phyloP scores from a whole-genome alignment of 2,113 vertebrate species.

The Setophaga kirtlandii region DNA sequence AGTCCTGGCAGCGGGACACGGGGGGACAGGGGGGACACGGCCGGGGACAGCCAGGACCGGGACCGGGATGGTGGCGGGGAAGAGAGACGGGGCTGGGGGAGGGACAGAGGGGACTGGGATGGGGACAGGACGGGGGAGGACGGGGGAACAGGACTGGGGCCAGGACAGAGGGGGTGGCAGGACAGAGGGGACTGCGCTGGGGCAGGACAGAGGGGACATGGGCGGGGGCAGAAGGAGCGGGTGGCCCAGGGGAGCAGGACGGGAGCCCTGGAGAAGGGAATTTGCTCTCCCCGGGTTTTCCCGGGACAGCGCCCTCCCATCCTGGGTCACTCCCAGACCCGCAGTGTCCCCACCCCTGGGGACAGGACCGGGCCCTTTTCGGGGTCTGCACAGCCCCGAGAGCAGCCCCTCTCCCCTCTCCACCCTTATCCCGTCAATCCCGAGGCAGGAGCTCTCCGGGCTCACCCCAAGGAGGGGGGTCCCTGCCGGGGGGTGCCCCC shows the following conservation, averaged over 20 bases:
- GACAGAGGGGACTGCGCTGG: background rate
- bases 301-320: background rate
- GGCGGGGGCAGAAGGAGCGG: background rate
- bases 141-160: too few species aligned
- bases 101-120: background rate
- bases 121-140: too few species aligned
- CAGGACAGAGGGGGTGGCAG: too few species aligned
- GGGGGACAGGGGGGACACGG: background rate
- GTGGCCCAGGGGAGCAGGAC: fast-evolving
- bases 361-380: fast-evolving
- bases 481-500: background rate
- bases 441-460: background rate
- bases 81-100: background rate
- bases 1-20: background rate
- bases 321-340: fast-evolving
- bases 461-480: background rate
- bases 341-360: background rate
- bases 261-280: background rate
- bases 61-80: background rate
- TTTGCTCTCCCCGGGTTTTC: fast-evolving
- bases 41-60: background rate
- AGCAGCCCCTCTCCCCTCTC: background rate
- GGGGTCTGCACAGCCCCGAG: fast-evolving
- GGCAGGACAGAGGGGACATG: background rate
- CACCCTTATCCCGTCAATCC: background rate